Conservation (phyloP, 2,797 vertebrate species). For the Mormyrus hasselquistii region DNA sequence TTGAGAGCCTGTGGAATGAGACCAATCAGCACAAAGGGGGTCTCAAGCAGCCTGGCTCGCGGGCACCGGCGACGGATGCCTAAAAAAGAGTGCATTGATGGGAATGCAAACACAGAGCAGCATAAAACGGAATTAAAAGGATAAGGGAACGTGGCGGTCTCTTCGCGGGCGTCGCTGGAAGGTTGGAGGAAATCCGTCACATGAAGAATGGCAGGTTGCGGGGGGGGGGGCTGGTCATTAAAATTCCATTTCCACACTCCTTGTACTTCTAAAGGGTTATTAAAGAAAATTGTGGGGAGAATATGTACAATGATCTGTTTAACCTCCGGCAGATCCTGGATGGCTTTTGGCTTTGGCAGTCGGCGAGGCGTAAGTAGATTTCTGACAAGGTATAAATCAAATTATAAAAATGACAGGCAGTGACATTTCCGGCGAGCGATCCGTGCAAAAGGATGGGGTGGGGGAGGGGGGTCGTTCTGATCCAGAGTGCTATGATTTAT, state of each 20-base stretch:
- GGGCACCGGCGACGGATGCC: slow-evolving; percentile 22
- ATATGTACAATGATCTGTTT: slow-evolving; percentile 51
- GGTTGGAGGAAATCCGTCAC: neutral
- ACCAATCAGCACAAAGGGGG: neutral
- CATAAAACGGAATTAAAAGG: neutral
- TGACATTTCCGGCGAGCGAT: slow-evolving; percentile 48
- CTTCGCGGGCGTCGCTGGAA: slow-evolving; percentile 6
- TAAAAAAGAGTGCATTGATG: slow-evolving; percentile 22
- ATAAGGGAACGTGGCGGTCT: slow-evolving; percentile 7
- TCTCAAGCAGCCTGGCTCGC: slow-evolving; percentile 11
- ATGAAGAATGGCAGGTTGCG: slow-evolving; percentile 5
- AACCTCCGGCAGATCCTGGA: slow-evolving; percentile 40
- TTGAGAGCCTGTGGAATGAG: neutral
- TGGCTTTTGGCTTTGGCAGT: slow-evolving; percentile 44
- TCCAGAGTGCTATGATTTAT: slow-evolving; percentile 6
- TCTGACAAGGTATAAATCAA: slow-evolving; percentile 53
- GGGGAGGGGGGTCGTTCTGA: neutral
- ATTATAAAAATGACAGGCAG: slow-evolving; percentile 54
- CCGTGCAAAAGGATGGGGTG: slow-evolving; percentile 16
- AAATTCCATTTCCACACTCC: slow-evolving; percentile 43
- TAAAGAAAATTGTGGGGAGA: slow-evolving; percentile 47
- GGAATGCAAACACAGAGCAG: slow-evolving; percentile 6
- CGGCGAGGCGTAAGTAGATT: slow-evolving; percentile 46
- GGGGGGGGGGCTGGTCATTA: slow-evolving; percentile 35
- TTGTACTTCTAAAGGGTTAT: slow-evolving; percentile 44